A percentile compares a stretch with the other conserved stretches of the same genome.
Conservation (phyloP, 2,888 invertebrate species). For the Drosophila falleni region DNA sequence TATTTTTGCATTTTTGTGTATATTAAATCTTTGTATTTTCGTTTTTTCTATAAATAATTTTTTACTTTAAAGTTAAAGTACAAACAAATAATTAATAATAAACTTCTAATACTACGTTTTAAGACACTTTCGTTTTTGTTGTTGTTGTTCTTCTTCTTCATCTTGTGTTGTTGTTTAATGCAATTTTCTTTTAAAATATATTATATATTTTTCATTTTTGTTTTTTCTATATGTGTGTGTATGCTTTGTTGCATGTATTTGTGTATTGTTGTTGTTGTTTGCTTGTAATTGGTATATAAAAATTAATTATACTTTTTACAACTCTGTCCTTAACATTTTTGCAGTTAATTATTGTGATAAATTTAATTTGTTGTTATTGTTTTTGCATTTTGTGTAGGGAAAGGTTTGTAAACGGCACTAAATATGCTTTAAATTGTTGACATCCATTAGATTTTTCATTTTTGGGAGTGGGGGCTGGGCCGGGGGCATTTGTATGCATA, state of each 20-base stretch:
- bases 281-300: conserved; percentile 58
- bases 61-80: conserved; percentile 83
- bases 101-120: conserved; percentile 84
- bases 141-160: conserved; percentile 68
- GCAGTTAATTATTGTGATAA: conserved; percentile 35
- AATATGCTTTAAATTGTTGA: conserved; percentile 54
- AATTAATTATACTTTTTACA: conserved; percentile 66
- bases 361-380: conserved; percentile 43
- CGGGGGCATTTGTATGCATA: conserved; percentile 44
- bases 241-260: conserved; percentile 59
- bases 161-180: conserved; percentile 72
- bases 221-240: conserved; percentile 42
- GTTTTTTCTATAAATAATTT: conserved; percentile 79
- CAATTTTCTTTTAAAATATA: conserved; percentile 64
- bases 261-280: conserved; percentile 43
- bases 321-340: conserved; percentile 54
- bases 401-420: conserved; percentile 48
- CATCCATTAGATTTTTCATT: conserved; percentile 22
- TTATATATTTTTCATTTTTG: conserved; percentile 35
- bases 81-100: conserved; percentile 82
- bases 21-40: conserved; percentile 81
- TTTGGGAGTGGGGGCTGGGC: not conserved
- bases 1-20: conserved; percentile 69
- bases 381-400: conserved; percentile 30
- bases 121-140: conserved; percentile 83